Conservation (phyloP, 1,140 invertebrate genomes). For the Melitaea cinxia region DNA sequence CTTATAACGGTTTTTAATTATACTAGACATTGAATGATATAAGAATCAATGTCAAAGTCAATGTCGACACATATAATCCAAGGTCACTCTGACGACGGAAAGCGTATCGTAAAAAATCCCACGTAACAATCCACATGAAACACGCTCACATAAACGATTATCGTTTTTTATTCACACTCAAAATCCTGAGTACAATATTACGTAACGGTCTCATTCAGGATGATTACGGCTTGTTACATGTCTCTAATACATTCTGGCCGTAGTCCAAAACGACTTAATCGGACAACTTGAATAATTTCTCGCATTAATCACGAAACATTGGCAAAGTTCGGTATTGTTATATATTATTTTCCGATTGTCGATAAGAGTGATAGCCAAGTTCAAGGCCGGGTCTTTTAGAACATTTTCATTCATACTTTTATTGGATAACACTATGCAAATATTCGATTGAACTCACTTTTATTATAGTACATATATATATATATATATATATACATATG, state of each 20-base stretch:
- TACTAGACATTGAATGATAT: too few species aligned
- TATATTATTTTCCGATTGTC: slow-evolving; percentile 17
- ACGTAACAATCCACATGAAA: neutral
- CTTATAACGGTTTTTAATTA: too few species aligned
- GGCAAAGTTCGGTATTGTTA: slow-evolving; percentile 16
- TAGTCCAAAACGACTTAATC: slow-evolving; percentile 13
- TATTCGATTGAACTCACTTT: too few species aligned
- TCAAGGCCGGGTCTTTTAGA: slow-evolving; percentile 13
- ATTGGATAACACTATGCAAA: too few species aligned
- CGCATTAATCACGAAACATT: slow-evolving; percentile 12
- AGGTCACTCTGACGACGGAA: neutral
- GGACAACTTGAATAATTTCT: slow-evolving; percentile 21
- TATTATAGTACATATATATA: too few species aligned
- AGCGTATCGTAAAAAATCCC: neutral
- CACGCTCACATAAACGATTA: neutral
- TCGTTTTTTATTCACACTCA: neutral
- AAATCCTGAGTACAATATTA: slow-evolving; percentile 5
- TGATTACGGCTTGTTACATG: slow-evolving; percentile 11
- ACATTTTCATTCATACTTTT: too few species aligned
- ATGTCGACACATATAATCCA: too few species aligned
- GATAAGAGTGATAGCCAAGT: slow-evolving; percentile 13
- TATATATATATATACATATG: too few species aligned
- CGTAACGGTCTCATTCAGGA: slow-evolving; percentile 3
- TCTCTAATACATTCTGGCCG: slow-evolving; percentile 26
- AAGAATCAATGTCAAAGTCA: too few species aligned